phyloP scores from a whole-genome alignment of 2,113 vertebrate species.

The Phaethornis superciliosus region DNA sequence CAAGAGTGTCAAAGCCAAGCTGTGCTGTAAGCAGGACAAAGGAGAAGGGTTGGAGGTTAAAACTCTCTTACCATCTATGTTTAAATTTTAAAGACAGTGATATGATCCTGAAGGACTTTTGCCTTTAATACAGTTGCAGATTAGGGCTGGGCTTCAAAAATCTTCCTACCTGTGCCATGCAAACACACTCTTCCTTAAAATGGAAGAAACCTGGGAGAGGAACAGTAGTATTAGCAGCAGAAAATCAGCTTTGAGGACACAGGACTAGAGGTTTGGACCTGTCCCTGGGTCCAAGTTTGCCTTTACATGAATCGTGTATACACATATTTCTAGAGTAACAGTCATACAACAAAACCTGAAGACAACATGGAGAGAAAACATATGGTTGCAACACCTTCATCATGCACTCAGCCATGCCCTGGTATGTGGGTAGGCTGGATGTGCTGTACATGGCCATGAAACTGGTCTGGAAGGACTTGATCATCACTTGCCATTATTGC shows the following conservation, averaged over 20 bases:
- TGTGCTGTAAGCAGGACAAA: not conserved
- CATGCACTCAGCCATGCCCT: not conserved
- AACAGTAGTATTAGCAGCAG: not conserved
- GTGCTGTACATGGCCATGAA: not conserved
- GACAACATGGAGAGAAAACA: not conserved
- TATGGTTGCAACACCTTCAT: not conserved
- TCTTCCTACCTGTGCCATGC: not conserved
- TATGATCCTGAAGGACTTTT: not conserved
- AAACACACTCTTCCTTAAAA: not conserved
- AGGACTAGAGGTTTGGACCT: not conserved
- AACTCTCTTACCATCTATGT: not conserved
- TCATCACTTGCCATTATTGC: not conserved
- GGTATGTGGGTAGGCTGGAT: accelerated
- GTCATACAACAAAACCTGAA: not conserved
- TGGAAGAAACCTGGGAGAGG: not conserved
- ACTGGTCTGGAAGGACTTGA: not conserved
- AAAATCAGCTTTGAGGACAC: not conserved
- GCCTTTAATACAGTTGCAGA: not conserved
- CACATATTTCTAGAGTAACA: not conserved
- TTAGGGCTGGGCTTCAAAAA: not conserved
- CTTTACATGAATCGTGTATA: not conserved
- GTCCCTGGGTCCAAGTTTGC: not conserved
- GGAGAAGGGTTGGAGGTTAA: not conserved
- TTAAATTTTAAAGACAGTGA: not conserved
- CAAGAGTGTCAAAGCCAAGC: not conserved